Conservation (phyloP, 2,888 invertebrate genomes). For the Ophion obscuratus region DNA sequence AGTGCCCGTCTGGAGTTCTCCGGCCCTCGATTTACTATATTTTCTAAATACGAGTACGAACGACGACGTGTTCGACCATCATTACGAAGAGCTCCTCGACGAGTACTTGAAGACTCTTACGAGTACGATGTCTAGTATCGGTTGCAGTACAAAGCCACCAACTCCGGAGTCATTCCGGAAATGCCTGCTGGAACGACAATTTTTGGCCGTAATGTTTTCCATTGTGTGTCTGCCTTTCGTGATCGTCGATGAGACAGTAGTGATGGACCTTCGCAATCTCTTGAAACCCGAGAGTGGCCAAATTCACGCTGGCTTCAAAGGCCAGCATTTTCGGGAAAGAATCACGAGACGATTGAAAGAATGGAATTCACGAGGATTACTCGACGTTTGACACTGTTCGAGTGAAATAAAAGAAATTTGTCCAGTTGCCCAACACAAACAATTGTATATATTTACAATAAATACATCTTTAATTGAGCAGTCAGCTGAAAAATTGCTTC, state of each 20-base stretch:
- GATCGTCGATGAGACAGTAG: not conserved
- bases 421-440: not conserved
- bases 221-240: conserved; percentile 73
- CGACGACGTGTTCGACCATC: conserved; percentile 66
- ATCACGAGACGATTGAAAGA: conserved; percentile 71
- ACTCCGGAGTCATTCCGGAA: conserved; percentile 69
- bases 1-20: conserved; percentile 82
- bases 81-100: conserved; percentile 68
- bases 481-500: not conserved
- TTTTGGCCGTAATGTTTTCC: conserved; percentile 70
- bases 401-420: not conserved
- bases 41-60: conserved; percentile 82
- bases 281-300: conserved; percentile 62
- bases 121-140: conserved; percentile 72
- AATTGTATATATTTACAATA: not conserved
- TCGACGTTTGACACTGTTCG: not conserved
- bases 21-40: conserved; percentile 84
- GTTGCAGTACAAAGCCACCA: conserved; percentile 74
- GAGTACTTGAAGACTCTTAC: conserved; percentile 73
- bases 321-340: conserved; percentile 64
- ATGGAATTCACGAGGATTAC: conserved; percentile 73
- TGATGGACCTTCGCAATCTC: not conserved
- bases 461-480: not conserved
- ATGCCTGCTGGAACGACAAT: conserved; percentile 63
- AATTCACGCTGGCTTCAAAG: conserved; percentile 57